Conservation (phyloP, 1,140 invertebrate species). For the Hermetia illucens region DNA sequence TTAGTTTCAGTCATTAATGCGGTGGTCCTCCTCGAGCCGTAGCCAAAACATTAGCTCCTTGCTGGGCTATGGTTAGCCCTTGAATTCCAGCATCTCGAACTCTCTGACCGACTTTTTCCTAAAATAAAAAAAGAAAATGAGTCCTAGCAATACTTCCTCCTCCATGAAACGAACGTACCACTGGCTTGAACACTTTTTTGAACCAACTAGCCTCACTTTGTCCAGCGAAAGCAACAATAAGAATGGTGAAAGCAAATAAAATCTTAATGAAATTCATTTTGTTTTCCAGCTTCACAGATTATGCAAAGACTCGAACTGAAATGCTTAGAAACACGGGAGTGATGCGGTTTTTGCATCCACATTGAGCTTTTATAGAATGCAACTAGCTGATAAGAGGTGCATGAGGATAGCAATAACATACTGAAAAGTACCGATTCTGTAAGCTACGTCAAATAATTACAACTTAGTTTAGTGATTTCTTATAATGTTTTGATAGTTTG, state of each 20-base stretch:
- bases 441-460: too few species aligned
- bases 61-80: constrained; percentile 16
- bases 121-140: not conserved
- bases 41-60: constrained; percentile 19
- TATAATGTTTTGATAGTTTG: too few species aligned
- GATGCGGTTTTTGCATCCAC: too few species aligned
- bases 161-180: constrained; percentile 13
- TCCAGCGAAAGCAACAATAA: constrained; percentile 16
- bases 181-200: constrained; percentile 20
- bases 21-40: constrained; percentile 15
- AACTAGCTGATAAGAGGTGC: too few species aligned
- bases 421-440: too few species aligned
- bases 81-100: constrained; percentile 20
- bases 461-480: too few species aligned
- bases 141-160: not conserved
- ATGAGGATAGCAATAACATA: too few species aligned
- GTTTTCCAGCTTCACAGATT: too few species aligned
- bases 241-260: constrained; percentile 18
- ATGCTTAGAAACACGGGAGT: too few species aligned
- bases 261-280: constrained; percentile 25
- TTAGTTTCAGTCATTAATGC: too few species aligned
- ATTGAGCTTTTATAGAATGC: too few species aligned
- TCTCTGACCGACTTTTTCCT: constrained; percentile 19
- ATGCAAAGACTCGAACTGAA: too few species aligned
- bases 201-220: constrained; percentile 22